Percentiles rank a stretch among this genome's conserved stretches.
These are phyloP conservation scores for Drosophila kurseongensis DNA, from an alignment of 1,140 invertebrate species.

Conservation along the genomic window DNA sequence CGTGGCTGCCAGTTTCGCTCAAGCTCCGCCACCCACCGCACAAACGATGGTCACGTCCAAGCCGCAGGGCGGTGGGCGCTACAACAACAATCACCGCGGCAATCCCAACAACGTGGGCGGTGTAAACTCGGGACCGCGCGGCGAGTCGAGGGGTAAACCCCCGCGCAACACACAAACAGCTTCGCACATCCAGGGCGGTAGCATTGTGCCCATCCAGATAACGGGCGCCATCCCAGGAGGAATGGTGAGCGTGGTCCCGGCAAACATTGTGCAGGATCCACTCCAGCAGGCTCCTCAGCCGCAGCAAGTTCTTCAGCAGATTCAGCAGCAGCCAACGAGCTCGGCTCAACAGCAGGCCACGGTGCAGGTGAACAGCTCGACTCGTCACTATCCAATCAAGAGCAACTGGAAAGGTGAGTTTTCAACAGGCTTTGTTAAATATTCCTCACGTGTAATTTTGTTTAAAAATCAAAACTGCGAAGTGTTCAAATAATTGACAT, in stretches of 20 bases:
- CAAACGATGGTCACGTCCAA: conserved; percentile 71
- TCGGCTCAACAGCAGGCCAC: conserved; percentile 35
- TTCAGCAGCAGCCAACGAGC: conserved; percentile 45
- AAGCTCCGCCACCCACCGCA: conserved; percentile 69
- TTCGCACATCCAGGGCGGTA: conserved; percentile 69
- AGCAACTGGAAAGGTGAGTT: conserved; percentile 64
- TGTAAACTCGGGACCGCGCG: conserved; percentile 53
- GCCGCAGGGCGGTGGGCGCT: conserved; percentile 73
- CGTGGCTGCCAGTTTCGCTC: conserved; percentile 86
- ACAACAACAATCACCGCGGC: conserved; percentile 69
- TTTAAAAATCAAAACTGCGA: no score
- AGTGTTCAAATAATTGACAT: no score
- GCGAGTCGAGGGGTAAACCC: conserved; percentile 64
- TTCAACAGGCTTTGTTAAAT: neutral
- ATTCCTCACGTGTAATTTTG: no score
- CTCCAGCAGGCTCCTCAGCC: conserved; percentile 34
- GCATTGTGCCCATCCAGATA: conserved; percentile 64
- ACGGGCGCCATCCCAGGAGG: conserved; percentile 60
- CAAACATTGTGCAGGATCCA: conserved; percentile 59
- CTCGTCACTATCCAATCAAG: conserved; percentile 73
- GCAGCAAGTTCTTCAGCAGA: conserved; percentile 52
- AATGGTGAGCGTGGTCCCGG: conserved; percentile 68
- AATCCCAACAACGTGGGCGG: conserved; percentile 70
- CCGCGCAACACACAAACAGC: conserved; percentile 63
- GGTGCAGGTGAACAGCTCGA: conserved; percentile 39